These are phyloP conservation scores for Malacoctenus gilli DNA, from an alignment of 2,797 vertebrate species.

Conservation along the genomic window DNA sequence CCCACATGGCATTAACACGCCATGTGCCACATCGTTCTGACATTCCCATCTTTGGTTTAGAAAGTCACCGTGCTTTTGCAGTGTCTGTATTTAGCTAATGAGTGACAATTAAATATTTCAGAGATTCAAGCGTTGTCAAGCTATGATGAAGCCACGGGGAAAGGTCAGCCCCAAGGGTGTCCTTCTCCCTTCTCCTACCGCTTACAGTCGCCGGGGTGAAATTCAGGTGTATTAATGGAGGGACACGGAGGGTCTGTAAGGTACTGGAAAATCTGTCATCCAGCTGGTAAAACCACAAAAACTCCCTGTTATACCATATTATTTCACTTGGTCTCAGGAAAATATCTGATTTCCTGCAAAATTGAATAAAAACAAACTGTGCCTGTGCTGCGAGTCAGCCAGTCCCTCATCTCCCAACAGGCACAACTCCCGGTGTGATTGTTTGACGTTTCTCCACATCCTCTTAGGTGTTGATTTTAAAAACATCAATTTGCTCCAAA, in stretches of 20 bases:
- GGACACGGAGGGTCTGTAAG: slow-evolving; percentile 19
- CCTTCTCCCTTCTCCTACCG: slow-evolving; percentile 37
- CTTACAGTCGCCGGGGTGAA: too few species aligned
- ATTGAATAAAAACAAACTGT: neutral
- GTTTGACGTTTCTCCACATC: slow-evolving; percentile 4
- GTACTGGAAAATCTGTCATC: slow-evolving; percentile 23
- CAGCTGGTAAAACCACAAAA: slow-evolving; percentile 5
- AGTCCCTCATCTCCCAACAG: slow-evolving; percentile 6
- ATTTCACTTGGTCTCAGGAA: neutral
- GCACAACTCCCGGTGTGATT: slow-evolving; percentile 1
- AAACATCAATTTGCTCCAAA: neutral
- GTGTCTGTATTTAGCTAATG: slow-evolving; percentile 43
- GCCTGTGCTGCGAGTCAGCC: slow-evolving; percentile 4
- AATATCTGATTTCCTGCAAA: neutral
- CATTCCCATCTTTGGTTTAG: slow-evolving; percentile 22
- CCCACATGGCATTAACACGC: slow-evolving; percentile 30
- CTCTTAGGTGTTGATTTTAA: slow-evolving; percentile 5
- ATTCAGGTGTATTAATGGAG: too few species aligned
- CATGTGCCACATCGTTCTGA: slow-evolving; percentile 17
- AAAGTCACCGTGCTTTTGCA: slow-evolving; percentile 35
- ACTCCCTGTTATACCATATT: neutral
- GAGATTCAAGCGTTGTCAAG: slow-evolving; percentile 21
- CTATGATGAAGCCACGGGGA: slow-evolving; percentile 41
- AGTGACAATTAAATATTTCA: slow-evolving; percentile 55
- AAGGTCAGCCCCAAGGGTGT: slow-evolving; percentile 67